Evolutionary conservation across 2,113 vertebrate genomes (phyloP).

Genomic region (Ochotona curzoniae): DNA sequence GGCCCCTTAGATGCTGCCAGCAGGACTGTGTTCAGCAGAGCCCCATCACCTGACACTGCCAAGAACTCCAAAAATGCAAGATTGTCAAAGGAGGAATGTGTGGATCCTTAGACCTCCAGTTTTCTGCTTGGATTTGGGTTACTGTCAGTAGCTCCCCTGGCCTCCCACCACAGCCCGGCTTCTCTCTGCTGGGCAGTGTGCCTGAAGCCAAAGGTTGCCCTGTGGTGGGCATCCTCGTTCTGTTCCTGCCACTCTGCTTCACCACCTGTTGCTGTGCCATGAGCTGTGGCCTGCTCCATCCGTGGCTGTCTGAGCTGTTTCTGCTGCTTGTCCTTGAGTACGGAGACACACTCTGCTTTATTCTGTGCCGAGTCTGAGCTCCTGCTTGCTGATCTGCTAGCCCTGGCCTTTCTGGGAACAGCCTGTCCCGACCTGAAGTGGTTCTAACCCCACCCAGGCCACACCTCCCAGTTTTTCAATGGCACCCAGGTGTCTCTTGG

Average conservation of each 20-base stretch:
- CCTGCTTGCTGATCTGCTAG: too few relatives aligned
- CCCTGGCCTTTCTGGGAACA: too few relatives aligned
- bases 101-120: not conserved
- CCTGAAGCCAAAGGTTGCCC: not conserved
- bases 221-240: rapidly evolving
- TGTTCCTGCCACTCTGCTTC: not conserved
- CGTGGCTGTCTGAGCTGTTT: not conserved
- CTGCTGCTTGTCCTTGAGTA: not conserved
- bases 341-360: too few relatives aligned
- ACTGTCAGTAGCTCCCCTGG: not conserved
- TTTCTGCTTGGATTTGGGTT: not conserved
- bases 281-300: not conserved
- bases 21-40: not conserved
- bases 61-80: not conserved
- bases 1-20: not conserved
- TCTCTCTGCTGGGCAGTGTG: too few relatives aligned
- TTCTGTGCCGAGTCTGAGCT: too few relatives aligned
- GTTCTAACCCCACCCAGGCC: too few relatives aligned
- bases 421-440: too few relatives aligned
- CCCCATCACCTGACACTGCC: not conserved
- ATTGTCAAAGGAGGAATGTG: not conserved
- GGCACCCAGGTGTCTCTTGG: not conserved
- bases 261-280: not conserved
- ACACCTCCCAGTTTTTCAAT: too few relatives aligned
- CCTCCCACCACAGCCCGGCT: too few relatives aligned